Conservation (phyloP, 2,113 vertebrate species). For the Serinus canaria region DNA sequence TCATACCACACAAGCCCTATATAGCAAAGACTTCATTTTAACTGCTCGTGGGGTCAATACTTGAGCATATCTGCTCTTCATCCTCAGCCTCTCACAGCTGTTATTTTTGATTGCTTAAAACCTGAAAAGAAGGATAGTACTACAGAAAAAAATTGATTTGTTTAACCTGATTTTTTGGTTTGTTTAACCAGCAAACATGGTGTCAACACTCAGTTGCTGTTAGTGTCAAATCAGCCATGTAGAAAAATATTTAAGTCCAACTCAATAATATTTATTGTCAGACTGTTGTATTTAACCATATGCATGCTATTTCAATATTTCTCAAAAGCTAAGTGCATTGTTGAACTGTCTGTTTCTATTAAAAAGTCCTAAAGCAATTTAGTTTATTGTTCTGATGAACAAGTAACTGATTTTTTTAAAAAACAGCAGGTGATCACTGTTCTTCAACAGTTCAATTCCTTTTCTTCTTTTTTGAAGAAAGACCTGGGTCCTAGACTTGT, state of each 20-base stretch:
- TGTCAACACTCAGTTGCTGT: background rate
- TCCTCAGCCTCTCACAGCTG: background rate
- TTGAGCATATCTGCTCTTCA: slow-evolving; percentile 1
- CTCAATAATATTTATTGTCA: slow-evolving; percentile 21
- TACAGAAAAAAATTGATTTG: background rate
- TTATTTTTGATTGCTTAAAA: slow-evolving; percentile 15
- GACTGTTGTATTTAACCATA: background rate
- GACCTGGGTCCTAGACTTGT: background rate
- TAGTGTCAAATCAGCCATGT: background rate
- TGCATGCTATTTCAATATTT: background rate
- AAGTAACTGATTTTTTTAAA: background rate
- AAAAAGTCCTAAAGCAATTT: slow-evolving; percentile 24
- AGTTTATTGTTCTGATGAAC: background rate
- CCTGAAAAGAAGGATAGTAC: background rate
- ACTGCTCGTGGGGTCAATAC: background rate
- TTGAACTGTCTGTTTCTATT: slow-evolving; percentile 15
- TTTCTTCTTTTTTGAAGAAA: background rate
- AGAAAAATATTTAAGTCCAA: slow-evolving; percentile 6
- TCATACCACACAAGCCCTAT: background rate
- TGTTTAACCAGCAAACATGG: slow-evolving; percentile 29
- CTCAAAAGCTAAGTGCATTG: background rate
- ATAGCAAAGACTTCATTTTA: background rate
- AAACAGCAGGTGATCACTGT: background rate
- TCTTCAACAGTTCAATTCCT: background rate
- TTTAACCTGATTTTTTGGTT: slow-evolving; percentile 39